Evolutionary conservation across 2,888 invertebrate genomes (phyloP), one percentile per base, ranked within the genome.

Genomic region (Julus scandinavius): DNA sequence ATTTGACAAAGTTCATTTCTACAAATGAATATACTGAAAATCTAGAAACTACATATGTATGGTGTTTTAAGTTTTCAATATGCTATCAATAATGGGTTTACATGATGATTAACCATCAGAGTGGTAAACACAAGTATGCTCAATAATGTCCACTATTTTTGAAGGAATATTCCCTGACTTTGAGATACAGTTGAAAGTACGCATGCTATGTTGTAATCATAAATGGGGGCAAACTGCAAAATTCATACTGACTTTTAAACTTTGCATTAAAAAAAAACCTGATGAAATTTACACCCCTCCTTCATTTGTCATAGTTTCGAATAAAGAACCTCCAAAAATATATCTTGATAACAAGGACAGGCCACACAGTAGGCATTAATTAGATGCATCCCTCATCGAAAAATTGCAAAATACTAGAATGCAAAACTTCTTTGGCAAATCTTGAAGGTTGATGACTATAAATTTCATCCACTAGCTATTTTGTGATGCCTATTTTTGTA

Each of bases 351-450:
- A 80, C 80, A 80, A 80, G 80, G 80, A 11, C 80, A 29, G 80
- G 80, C 9, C 80, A 80, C 38, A 15, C 38, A 80, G 80, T 15
- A 38, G 80, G 80, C 38, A 29, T 80, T 38, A 80, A 80, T 38
- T 38, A 80, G 29, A 80, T 80, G 38, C 38, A 80, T 38, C 38
- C 38, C 11, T 38, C 38, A 38, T 29, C 38, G 29, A 2, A 9
- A 80, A 80, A 38, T 80, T 80, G 29, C 38, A 38, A 80, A 38
- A 80, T 80, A 9, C 38, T 80, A 38, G 80, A 38, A 80, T 80
- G 80, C 38, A 80, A 80, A 80, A 80, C 80, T 29, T 38, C 38
- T 80, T 80, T 80, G 38, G 80, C 80, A 80, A 38, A 80, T 80
- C 80, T 80, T 80, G 80, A 80, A 80, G 80, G 80, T 2, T 80